Evolutionary conservation across 2,797 vertebrate genomes (phyloP).

Genomic region (Platalea minor): DNA sequence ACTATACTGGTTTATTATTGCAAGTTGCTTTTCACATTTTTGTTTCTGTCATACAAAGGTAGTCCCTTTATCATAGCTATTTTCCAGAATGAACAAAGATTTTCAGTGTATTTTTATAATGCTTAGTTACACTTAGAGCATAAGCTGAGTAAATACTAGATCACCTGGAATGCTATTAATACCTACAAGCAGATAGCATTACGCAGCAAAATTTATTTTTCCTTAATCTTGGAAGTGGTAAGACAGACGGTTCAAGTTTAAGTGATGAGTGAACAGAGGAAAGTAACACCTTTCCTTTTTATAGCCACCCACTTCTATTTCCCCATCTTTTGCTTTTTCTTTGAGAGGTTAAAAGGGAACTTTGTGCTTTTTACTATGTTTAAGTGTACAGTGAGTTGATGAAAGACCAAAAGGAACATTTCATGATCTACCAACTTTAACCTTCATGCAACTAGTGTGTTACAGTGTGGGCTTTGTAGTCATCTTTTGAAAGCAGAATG

Average conservation of each 20-base stretch:
- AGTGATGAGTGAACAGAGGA: background rate
- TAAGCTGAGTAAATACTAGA: background rate
- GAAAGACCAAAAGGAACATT: background rate
- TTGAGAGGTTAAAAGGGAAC: background rate
- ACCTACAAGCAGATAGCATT: background rate
- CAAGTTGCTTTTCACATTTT: background rate
- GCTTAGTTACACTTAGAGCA: background rate
- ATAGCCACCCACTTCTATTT: background rate
- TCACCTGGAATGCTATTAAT: background rate
- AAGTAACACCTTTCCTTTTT: background rate
- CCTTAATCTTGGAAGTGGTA: background rate
- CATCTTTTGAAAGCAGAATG: background rate
- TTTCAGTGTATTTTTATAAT: background rate
- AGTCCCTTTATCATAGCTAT: background rate
- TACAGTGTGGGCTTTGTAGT: background rate
- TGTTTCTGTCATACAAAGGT: background rate
- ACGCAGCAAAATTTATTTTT: conserved; percentile 11
- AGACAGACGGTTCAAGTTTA: background rate
- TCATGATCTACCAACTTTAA: background rate
- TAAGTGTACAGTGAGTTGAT: background rate
- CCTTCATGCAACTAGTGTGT: background rate
- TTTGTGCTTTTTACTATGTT: background rate
- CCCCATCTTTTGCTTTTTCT: background rate
- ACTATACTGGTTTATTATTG: background rate
- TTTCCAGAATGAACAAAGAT: background rate